Percentiles rank a stretch among this genome's conserved stretches.
phyloP scores from a whole-genome alignment of 2,888 invertebrate genomes.

The Mimachlamys varia region DNA sequence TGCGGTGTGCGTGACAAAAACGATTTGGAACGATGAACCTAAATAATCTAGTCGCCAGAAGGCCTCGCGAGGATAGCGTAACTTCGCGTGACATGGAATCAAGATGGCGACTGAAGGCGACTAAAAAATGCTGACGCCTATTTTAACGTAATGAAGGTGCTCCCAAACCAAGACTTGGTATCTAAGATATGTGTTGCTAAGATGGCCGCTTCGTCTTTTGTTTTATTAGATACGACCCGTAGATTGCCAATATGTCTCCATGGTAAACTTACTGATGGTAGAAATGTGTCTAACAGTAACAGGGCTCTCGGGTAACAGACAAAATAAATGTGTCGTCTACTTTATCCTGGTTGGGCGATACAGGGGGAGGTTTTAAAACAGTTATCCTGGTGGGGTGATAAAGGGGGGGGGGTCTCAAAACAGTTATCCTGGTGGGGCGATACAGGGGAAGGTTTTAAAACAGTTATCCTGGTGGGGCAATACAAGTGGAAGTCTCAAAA shows the following conservation, averaged over 20 bases:
- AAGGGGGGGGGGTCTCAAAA: too few species aligned
- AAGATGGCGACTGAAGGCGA: neutral
- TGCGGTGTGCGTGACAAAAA: neutral
- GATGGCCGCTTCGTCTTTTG: neutral
- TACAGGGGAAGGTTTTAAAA: too few species aligned
- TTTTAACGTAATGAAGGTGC: neutral
- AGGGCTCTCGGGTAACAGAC: neutral
- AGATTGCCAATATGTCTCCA: neutral
- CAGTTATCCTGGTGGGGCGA: too few species aligned
- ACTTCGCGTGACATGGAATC: neutral
- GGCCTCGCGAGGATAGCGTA: neutral
- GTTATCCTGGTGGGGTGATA: too few species aligned
- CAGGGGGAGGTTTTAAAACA: too few species aligned
- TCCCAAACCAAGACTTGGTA: neutral
- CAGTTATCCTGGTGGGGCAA: too few species aligned
- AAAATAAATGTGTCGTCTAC: too few species aligned
- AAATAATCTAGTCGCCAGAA: neutral
- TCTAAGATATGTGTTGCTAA: neutral
- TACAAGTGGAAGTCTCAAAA: too few species aligned
- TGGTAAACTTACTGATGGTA: neutral
- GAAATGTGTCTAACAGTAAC: neutral
- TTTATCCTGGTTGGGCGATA: too few species aligned
- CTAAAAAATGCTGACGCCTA: neutral
- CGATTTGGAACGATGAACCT: neutral
- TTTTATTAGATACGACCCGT: constrained; percentile 17